Conservation (phyloP, 2,113 vertebrate species). For the Oryzias curvinotus region DNA sequence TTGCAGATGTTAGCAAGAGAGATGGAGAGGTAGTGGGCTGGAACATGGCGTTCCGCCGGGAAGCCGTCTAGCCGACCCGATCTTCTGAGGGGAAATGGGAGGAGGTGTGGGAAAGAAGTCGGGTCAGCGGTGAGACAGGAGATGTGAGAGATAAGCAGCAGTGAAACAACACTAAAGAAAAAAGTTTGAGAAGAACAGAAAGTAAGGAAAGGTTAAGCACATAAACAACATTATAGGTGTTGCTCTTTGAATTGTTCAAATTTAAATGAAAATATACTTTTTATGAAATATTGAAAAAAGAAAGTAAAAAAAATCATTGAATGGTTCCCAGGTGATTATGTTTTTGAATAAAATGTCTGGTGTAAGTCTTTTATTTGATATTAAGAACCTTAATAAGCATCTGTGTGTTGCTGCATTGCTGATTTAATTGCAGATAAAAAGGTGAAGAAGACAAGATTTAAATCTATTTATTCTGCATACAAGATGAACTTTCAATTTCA, state of each 20-base stretch:
- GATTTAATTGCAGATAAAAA: constrained; percentile 6
- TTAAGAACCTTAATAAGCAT: background rate
- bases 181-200: constrained; percentile 2
- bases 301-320: background rate
- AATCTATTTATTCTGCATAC: constrained; percentile 7
- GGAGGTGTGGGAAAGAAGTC: constrained; percentile 12
- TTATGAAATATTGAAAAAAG: background rate
- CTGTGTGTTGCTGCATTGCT: background rate
- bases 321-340: background rate
- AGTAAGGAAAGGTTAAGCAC: background rate
- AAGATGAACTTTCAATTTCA: background rate
- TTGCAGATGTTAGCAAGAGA: constrained; percentile 58
- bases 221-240: background rate
- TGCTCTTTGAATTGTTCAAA: background rate
- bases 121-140: constrained; percentile 2
- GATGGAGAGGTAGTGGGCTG: constrained; percentile 22
- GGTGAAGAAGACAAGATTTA: constrained; percentile 7
- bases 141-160: constrained; percentile 35
- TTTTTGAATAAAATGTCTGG: background rate
- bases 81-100: constrained; percentile 30
- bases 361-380: background rate
- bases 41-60: constrained; percentile 41
- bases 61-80: constrained; percentile 42
- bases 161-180: constrained; percentile 5
- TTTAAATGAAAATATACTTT: background rate